Evolutionary conservation across 2,797 vertebrate genomes (phyloP), one percentile per base, ranked within the genome.

Genomic region (Rhinichthys osculus): DNA sequence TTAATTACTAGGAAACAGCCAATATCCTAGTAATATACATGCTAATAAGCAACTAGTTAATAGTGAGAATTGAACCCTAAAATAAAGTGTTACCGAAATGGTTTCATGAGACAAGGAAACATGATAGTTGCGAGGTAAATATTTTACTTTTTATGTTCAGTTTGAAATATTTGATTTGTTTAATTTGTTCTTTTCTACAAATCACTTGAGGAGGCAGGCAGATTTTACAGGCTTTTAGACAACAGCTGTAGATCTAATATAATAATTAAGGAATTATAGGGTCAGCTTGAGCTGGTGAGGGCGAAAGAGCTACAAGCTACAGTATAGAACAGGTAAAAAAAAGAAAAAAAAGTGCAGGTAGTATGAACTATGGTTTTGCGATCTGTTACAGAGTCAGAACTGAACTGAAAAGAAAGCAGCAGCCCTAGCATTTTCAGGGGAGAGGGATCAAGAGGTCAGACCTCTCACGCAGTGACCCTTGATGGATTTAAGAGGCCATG

Each of bases 371-470:
- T 52, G 14, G 38, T 71, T 19, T 57, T 38, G 21, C 8, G 21
- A 82, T 71, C 33, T 40, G 67, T 69, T 57, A 50, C 19, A 30
- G 62, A 17, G 14, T 66, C 30, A 17, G 64, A 66, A 8, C 14
- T 85, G 85, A 69, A 35, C 27, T 33, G 79, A 89, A 91, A 88
- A 79, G 87, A 92, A 89, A 88, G 84, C 87, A 82, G 81, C 35
- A 78, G 84, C 71, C 86, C 71, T 81, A 83, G 84, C 86, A 71
- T 80, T 50, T 87, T 78, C 82, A 44, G 87, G 72, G 83, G n/a
- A 79, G 85, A 64, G 85, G 67, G 84, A 59, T 52, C 81, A 44
- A 71, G 62, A 85, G 87, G 87, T 87, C 80, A 52, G 78, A 79
- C 81, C 14, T 19, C 40, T 83, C 23, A 85, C 90, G 84, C 82